Evolutionary conservation across 2,113 vertebrate genomes (phyloP), one percentile per base, ranked within the genome.

Genomic region (Dasyurus viverrinus): DNA sequence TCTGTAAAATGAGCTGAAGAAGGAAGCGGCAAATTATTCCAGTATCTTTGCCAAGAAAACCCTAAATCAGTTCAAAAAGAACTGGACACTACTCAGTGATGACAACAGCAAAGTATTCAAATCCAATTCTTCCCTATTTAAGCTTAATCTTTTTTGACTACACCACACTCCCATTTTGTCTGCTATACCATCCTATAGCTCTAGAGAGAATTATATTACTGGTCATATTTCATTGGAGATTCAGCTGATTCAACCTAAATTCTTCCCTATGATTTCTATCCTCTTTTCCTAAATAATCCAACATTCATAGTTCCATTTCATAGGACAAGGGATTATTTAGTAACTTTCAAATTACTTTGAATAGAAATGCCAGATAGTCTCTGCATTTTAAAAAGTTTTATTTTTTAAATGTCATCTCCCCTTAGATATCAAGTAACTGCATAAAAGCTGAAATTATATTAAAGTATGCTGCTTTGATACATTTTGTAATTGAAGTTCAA

Each of bases 301-400:
- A 91, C 89, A 47, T 60, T 84, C 14, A 42, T 84, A 84, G 68
- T 84, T 90, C 68, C 93, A 94, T 84, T 53, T 89, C 22, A 52
- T 91, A 89, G 23, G 30, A 57, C 95, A 96, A 90, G 22, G 0
- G 89, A 5, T 24, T 68, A 2, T 91, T 55, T 30, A 93, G 30
- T 90, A 95, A 90, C 50, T 96, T 97, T 94, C 42, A 94, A 92
- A 68, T 92, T 53, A 52, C 52, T 57, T 22, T 94, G 57, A 93
- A 52, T 53, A 97, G 42, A 93, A 92, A 27, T 19, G 10, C 16
- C 84, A 93, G 90, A 22, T 92, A 89, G 22, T 8, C 52, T 94
- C 60, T 46, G 46, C 16, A 11, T 30, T 27, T 47, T 91, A 42
- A 92, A 54, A 84, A 84, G 36, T 76, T 76, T 76, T n/a, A n/a